These are phyloP conservation scores for Catamblyrhynchus diadema DNA, from an alignment of 2,797 vertebrate genomes.

Conservation along the genomic window DNA sequence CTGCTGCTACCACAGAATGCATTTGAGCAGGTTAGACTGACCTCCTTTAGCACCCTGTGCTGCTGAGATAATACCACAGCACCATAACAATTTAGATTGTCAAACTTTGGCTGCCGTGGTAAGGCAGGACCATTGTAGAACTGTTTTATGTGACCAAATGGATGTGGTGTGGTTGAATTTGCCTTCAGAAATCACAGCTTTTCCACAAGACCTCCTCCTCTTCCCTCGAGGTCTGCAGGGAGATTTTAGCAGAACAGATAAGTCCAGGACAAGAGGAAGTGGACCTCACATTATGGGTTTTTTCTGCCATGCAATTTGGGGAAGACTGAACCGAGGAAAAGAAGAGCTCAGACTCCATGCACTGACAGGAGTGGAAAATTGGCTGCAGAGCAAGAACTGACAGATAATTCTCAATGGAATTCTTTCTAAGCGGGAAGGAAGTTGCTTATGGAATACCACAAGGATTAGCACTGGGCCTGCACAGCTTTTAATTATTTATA, in stretches of 20 bases:
- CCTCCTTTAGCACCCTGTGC: background rate
- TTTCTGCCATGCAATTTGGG: background rate
- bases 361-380: background rate
- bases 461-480: slow-evolving; percentile 19
- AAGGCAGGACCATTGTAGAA: background rate
- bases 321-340: background rate
- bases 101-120: background rate
- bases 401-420: slow-evolving; percentile 29
- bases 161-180: background rate
- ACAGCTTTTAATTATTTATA: slow-evolving; percentile 54
- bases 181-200: slow-evolving; percentile 2
- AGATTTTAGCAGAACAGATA: background rate
- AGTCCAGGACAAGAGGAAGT: background rate
- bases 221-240: background rate
- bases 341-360: background rate
- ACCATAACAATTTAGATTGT: background rate
- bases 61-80: background rate
- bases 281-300: background rate
- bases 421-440: slow-evolving; percentile 27
- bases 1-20: background rate
- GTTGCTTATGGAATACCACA: slow-evolving; percentile 50
- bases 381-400: slow-evolving; percentile 13
- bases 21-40: background rate
- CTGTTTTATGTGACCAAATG: slow-evolving; percentile 5
- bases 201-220: background rate